phyloP scores from a whole-genome alignment of 2,888 invertebrate species.

The Eilema sororculum region DNA sequence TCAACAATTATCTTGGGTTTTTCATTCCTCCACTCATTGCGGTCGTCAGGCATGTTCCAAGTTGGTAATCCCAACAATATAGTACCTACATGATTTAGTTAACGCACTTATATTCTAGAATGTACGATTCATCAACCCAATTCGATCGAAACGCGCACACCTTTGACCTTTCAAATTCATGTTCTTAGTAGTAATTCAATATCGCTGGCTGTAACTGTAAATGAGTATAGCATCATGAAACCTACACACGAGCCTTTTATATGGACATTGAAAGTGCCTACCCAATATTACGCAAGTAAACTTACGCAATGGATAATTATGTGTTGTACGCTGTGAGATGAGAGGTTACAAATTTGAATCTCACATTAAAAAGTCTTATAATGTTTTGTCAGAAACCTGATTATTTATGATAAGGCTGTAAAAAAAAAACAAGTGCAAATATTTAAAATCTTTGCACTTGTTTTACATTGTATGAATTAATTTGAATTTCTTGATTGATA shows the following conservation, averaged over 20 bases:
- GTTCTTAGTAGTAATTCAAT: slow-evolving; percentile 7
- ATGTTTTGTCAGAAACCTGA: too few species aligned
- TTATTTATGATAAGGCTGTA: too few species aligned
- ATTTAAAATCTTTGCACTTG: too few species aligned
- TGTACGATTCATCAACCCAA: neutral
- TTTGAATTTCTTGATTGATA: too few species aligned
- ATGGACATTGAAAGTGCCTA: neutral
- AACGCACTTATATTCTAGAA: neutral
- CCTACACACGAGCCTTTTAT: slow-evolving; percentile 3
- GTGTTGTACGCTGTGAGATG: neutral
- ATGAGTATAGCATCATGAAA: neutral
- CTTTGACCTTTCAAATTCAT: neutral
- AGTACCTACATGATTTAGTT: neutral
- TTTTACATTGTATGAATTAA: too few species aligned
- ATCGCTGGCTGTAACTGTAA: neutral
- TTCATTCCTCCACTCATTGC: too few species aligned
- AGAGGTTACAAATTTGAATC: too few species aligned
- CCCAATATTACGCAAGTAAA: neutral
- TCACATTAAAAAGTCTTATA: too few species aligned
- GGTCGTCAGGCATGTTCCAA: too few species aligned
- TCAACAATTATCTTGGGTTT: too few species aligned
- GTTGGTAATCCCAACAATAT: too few species aligned
- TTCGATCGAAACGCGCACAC: slow-evolving; percentile 4
- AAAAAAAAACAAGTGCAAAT: too few species aligned
- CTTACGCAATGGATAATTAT: neutral